A percentile compares a stretch with the other conserved stretches of the same genome.
phyloP scores from a whole-genome alignment of 2,888 invertebrate genomes.

The Drosophila nr. perissopoda region DNA sequence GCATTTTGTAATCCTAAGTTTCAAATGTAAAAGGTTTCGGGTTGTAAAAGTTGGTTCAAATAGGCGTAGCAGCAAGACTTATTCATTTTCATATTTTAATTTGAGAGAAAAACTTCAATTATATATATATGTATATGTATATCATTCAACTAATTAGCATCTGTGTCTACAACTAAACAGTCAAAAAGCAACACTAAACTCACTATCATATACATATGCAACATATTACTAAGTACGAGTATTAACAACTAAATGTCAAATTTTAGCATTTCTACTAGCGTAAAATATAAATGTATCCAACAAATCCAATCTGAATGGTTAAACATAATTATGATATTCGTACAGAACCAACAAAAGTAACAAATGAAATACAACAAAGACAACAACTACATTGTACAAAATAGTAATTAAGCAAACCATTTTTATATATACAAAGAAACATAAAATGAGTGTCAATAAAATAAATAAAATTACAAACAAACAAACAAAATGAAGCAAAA shows the following conservation, averaged over 20 bases:
- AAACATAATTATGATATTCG: constrained; percentile 31
- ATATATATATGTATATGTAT: constrained; percentile 11
- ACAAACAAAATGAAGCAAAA: constrained; percentile 10
- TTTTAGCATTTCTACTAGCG: constrained; percentile 69
- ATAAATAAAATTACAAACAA: constrained; percentile 12
- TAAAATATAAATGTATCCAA: constrained; percentile 43
- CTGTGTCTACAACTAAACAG: constrained; percentile 65
- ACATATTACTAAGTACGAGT: constrained; percentile 36
- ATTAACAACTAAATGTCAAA: constrained; percentile 67
- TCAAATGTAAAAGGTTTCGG: constrained; percentile 55
- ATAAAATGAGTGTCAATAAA: constrained; percentile 53
- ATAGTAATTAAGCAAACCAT: constrained; percentile 71
- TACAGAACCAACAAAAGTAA: constrained; percentile 62
- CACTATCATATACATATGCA: constrained; percentile 54
- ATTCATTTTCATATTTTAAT: constrained; percentile 17
- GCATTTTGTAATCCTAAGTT: constrained; percentile 46
- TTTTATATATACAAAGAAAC: constrained; percentile 56
- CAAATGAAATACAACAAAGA: constrained; percentile 69
- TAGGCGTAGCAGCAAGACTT: constrained; percentile 46
- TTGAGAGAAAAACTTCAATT: constrained; percentile 8
- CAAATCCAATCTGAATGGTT: constrained; percentile 21
- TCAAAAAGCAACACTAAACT: constrained; percentile 28
- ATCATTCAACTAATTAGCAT: constrained; percentile 53
- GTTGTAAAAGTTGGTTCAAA: constrained; percentile 62
- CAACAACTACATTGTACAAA: constrained; percentile 82